phyloP scores from a whole-genome alignment of 2,113 vertebrate species.

The Tenrec ecaudatus region DNA sequence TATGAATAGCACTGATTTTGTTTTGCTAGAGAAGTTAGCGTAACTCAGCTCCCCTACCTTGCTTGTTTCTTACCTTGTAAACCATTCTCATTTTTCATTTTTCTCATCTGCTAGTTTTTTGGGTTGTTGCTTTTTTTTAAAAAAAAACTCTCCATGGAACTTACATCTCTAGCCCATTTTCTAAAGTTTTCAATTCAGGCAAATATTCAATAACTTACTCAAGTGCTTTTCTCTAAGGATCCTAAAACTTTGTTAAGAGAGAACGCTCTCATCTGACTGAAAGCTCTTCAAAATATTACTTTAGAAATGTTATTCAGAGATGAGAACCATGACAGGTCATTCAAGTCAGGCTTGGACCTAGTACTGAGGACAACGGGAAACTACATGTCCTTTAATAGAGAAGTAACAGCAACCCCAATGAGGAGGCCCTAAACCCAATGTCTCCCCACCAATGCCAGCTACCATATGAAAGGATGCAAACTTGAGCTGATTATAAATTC shows the following conservation, averaged over 20 bases:
- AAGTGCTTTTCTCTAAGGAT: constrained; percentile 10
- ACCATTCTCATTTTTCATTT: neutral
- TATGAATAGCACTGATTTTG: no score
- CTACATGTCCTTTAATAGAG: neutral
- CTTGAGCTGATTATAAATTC: constrained; percentile 57
- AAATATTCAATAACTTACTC: constrained; percentile 20
- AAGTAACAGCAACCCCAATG: neutral
- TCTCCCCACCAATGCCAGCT: neutral
- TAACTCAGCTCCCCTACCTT: neutral
- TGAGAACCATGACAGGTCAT: neutral
- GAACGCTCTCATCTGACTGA: neutral
- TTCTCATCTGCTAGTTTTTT: neutral
- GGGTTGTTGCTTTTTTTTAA: no score
- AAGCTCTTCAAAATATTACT: neutral
- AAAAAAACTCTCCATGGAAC: neutral
- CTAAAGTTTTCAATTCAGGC: constrained; percentile 27
- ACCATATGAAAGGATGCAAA: constrained; percentile 5
- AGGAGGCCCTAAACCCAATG: neutral
- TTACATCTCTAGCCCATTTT: neutral
- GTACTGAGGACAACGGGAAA: neutral
- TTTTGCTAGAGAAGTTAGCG: no score
- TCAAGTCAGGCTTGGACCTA: neutral
- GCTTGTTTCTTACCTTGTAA: neutral
- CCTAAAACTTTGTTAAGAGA: constrained; percentile 43
- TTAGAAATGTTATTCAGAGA: constrained; percentile 31